These are phyloP conservation scores for Sparus aurata DNA, from an alignment of 2,797 vertebrate species.

Conservation along the genomic window DNA sequence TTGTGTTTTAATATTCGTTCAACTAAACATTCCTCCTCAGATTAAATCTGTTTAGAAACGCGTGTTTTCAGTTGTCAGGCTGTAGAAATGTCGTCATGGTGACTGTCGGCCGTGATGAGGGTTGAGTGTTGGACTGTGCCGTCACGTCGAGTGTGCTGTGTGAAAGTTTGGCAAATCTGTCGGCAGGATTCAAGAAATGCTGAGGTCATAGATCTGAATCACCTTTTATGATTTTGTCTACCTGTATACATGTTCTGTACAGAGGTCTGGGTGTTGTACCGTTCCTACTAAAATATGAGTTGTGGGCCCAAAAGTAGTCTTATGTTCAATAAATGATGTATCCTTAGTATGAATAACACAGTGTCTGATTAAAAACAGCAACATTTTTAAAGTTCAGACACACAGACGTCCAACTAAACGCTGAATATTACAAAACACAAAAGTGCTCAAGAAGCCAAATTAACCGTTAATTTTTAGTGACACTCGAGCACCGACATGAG, in stretches of 20 bases:
- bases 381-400: too few species aligned
- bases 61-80: not conserved
- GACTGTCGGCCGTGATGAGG: not conserved
- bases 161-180: not conserved
- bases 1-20: not conserved
- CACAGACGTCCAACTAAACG: too few species aligned
- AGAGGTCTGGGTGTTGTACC: too few species aligned
- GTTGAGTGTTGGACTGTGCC: not conserved
- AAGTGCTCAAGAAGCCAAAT: not conserved
- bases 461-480: too few species aligned
- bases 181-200: conserved; percentile 1
- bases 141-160: not conserved
- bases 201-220: not conserved
- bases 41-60: not conserved
- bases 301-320: not conserved
- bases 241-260: too few species aligned
- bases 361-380: too few species aligned
- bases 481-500: not conserved
- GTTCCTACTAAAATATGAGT: too few species aligned
- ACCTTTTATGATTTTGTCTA: too few species aligned
- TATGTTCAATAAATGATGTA: too few species aligned
- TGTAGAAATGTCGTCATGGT: not conserved
- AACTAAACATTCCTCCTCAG: not conserved
- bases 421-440: not conserved
- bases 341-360: too few species aligned